Percentiles rank a stretch among this genome's conserved stretches.
Evolutionary conservation across 2,113 vertebrate genomes (phyloP).

Genomic region (Microcebus tavaratra): DNA sequence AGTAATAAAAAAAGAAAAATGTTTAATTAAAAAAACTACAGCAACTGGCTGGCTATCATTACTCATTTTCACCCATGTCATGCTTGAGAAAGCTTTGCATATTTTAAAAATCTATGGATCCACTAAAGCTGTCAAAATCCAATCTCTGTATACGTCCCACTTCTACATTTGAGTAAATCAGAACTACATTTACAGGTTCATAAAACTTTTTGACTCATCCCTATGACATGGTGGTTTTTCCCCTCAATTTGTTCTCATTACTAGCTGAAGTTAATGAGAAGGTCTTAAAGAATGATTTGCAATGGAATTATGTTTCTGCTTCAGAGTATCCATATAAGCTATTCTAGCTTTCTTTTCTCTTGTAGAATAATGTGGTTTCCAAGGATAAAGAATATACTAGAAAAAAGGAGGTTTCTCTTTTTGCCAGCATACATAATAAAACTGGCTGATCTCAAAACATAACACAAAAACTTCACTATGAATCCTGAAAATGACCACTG

Average conservation of each 20-base stretch:
- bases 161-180: slow-evolving; percentile 85
- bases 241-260: slow-evolving; percentile 88
- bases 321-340: slow-evolving; percentile 64
- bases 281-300: slow-evolving; percentile 84
- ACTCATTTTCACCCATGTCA: slow-evolving; percentile 84
- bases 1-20: slow-evolving; percentile 80
- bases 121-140: slow-evolving; percentile 86
- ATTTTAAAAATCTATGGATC: slow-evolving; percentile 86
- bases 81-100: slow-evolving; percentile 85
- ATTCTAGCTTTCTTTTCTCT: slow-evolving; percentile 44
- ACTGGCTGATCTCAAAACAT: not conserved
- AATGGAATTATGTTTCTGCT: slow-evolving; percentile 72
- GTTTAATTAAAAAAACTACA: slow-evolving; percentile 85
- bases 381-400: not conserved
- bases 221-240: slow-evolving; percentile 81
- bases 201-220: slow-evolving; percentile 86
- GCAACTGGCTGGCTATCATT: slow-evolving; percentile 80
- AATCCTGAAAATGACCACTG: not conserved
- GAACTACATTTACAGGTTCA: slow-evolving; percentile 84
- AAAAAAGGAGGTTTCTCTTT: slow-evolving; percentile 28
- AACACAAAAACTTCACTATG: not conserved
- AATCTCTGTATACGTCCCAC: slow-evolving; percentile 81
- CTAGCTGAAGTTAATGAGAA: slow-evolving; percentile 84
- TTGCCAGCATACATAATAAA: not conserved
- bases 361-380: slow-evolving; percentile 33